These are phyloP conservation scores for Leptopilina boulardi DNA, from an alignment of 1,140 invertebrate genomes.

Conservation along the genomic window DNA sequence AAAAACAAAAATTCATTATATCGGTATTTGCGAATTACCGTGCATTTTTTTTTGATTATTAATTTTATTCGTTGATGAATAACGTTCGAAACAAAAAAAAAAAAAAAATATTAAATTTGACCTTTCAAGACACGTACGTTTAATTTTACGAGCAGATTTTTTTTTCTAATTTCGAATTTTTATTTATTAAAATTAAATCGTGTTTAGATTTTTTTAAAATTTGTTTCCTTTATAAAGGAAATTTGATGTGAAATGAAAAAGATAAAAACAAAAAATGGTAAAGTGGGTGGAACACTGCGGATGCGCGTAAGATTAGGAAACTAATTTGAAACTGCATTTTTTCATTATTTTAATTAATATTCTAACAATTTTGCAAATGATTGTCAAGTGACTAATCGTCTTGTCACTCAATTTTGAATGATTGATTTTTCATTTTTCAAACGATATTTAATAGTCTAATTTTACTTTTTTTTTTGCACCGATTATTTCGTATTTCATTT, in stretches of 20 bases:
- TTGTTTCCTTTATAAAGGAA: neutral
- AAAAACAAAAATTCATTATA: too few relatives aligned
- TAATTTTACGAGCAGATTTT: slow-evolving; percentile 41
- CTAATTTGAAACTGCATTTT: neutral
- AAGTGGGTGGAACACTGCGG: slow-evolving; percentile 55
- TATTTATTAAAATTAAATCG: too few relatives aligned
- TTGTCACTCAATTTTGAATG: neutral
- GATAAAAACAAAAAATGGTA: slow-evolving; percentile 55
- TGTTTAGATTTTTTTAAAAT: too few relatives aligned
- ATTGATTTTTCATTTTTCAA: slow-evolving; percentile 51
- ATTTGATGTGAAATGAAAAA: neutral
- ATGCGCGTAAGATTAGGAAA: neutral
- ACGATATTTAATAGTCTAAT: slow-evolving; percentile 58
- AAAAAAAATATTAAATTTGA: too few relatives aligned
- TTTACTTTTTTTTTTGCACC: slow-evolving; percentile 60
- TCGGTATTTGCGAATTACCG: neutral
- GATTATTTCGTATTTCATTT: slow-evolving; percentile 59
- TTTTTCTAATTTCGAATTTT: neutral
- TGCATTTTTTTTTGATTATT: too few relatives aligned
- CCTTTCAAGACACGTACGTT: slow-evolving; percentile 3
- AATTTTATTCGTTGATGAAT: too few relatives aligned
- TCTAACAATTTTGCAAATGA: neutral
- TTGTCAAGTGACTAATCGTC: slow-evolving; percentile 14
- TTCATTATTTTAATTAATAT: slow-evolving; percentile 2
- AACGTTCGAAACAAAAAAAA: too few relatives aligned